Base-by-base conservation (phyloP, 2,888 invertebrate genomes). In the Chirona hameri region DNA sequence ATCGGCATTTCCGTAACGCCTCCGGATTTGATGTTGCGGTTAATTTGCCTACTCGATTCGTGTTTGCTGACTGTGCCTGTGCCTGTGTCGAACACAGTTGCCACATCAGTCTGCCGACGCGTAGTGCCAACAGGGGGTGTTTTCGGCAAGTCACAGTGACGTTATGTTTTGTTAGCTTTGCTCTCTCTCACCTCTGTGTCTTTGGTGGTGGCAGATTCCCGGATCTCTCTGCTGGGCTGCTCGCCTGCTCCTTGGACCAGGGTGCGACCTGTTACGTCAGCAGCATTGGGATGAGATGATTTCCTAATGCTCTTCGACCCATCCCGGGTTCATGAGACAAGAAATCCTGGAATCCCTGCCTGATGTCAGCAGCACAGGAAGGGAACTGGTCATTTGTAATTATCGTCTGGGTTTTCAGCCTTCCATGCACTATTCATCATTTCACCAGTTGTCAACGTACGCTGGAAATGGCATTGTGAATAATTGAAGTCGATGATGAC, bases 271-370 rank as follows among this genome's bases (percentile, higher is more conserved):
- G 14, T 69, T 14, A 27, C 24, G 29, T 69, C 27, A 69, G 0
- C 69, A 29, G 15, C n/a, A 27, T 7, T 7, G 18, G 60, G 69
- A 5, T 27, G 27, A 10, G 69, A 27, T 69, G 69, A 24, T 81
- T 81, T 81, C 81, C 76, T 83, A 82, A 82, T 81, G 81, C 69
- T 52, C 55, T 79, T 83, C 82, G 46, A 79, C 82, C 10, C 24
- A 79, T 83, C 84, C 83, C 24, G 82, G 57, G 76, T 80, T 81
- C 48, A 69, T 81, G 69, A 60, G 55, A 31, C 79, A 72, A 39
- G 39, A 39, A 7, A 39, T 39, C 39, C 39, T 39, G 39, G 7
- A 39, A 7, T 39, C 7, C 39, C 39, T 39, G 4, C 7, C 39
- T 39, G 39, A 39, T 39, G 39, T 39, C 39, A 5, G 39, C 7